Conservation (phyloP, 1,140 invertebrate genomes). For the Lucilia cuprina region DNA sequence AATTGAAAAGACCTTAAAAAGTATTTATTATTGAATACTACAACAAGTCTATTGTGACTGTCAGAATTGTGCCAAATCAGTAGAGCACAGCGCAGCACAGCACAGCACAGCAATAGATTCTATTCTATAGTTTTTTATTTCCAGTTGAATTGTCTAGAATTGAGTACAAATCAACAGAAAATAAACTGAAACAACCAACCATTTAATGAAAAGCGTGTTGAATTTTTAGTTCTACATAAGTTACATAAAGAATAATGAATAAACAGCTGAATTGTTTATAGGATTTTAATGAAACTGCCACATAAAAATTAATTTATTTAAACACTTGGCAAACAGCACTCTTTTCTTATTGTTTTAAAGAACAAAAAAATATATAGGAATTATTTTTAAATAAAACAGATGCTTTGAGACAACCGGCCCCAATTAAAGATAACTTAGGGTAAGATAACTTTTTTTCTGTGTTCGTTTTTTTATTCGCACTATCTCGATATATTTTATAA, state of each 20-base stretch:
- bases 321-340: too few species aligned
- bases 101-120: neutral
- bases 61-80: neutral
- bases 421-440: too few species aligned
- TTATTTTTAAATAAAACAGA: too few species aligned
- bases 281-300: constrained; percentile 7
- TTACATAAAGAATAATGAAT: neutral
- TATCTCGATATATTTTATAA: too few species aligned
- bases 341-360: too few species aligned
- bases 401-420: too few species aligned
- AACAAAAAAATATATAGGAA: too few species aligned
- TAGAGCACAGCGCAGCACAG: neutral
- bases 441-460: too few species aligned
- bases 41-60: neutral
- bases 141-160: neutral
- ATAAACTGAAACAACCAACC: neutral
- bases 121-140: neutral
- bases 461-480: too few species aligned
- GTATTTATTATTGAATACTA: neutral
- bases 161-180: neutral
- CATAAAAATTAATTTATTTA: neutral
- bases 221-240: neutral
- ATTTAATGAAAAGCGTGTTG: neutral
- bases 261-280: neutral
- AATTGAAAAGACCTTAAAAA: constrained; percentile 5